These are phyloP conservation scores for Murina feae DNA, from an alignment of 2,113 vertebrate species.

Conservation along the genomic window DNA sequence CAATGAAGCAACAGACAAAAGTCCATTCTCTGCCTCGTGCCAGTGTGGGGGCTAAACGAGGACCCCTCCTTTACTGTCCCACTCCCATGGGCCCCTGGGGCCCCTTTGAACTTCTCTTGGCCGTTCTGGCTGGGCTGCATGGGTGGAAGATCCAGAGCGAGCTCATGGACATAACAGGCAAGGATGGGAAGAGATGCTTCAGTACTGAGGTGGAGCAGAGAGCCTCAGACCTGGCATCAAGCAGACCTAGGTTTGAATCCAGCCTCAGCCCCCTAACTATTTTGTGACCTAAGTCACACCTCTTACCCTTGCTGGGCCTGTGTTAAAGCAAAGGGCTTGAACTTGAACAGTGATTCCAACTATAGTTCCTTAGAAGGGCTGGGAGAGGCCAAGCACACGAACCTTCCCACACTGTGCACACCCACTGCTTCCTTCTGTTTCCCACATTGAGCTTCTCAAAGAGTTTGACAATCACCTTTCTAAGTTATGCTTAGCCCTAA, in stretches of 20 bases:
- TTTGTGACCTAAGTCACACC: not conserved
- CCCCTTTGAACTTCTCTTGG: not conserved
- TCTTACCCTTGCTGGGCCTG: not conserved
- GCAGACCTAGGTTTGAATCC: not conserved
- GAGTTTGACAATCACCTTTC: not conserved
- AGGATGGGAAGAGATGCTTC: not conserved
- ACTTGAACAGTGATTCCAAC: not conserved
- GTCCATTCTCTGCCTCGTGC: not conserved
- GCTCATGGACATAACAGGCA: not conserved
- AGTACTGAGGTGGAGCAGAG: not conserved
- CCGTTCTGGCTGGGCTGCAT: not conserved
- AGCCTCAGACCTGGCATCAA: not conserved
- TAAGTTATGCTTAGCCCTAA: not conserved
- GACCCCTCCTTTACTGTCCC: not conserved
- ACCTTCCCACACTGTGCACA: too few species aligned
- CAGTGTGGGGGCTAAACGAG: not conserved
- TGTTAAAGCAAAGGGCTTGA: conserved; percentile 17
- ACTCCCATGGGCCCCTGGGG: not conserved
- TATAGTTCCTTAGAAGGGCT: not conserved
- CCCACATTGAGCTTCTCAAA: not conserved
- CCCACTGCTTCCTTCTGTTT: not conserved
- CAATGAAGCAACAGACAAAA: not conserved
- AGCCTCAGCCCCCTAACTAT: not conserved
- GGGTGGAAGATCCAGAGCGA: not conserved
- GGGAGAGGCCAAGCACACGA: not conserved